These are phyloP conservation scores for Spialia ferax DNA, from an alignment of 2,888 invertebrate genomes.

Conservation along the genomic window DNA sequence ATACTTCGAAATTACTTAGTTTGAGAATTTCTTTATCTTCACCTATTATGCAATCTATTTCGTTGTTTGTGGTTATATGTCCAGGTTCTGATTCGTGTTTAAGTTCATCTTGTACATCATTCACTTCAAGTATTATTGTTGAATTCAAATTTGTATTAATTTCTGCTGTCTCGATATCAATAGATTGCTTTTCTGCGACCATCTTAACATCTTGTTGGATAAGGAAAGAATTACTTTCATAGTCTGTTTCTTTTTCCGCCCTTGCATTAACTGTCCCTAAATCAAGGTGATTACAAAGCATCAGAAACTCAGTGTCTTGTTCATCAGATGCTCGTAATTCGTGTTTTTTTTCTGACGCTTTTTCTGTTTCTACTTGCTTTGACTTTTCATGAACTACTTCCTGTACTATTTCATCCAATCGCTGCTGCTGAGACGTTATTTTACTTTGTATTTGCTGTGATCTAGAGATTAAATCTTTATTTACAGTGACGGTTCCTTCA, in stretches of 20 bases:
- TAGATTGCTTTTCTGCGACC: no score
- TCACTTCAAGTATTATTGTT: background rate
- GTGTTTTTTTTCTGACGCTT: background rate
- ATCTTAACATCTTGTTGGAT: no score
- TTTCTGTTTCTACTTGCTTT: background rate
- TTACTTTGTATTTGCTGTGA: background rate
- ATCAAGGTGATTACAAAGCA: background rate
- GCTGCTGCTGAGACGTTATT: background rate
- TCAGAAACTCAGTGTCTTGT: background rate
- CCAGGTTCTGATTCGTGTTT: background rate
- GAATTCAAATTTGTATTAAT: background rate
- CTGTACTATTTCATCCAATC: background rate
- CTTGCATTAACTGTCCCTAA: background rate
- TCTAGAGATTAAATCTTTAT: background rate
- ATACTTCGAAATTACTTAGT: background rate
- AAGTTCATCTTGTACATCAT: background rate
- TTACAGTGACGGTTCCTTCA: background rate
- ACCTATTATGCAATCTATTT: background rate
- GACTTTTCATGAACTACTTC: background rate
- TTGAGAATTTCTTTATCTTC: background rate
- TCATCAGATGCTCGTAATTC: background rate
- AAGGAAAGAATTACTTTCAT: no score
- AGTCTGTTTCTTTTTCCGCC: background rate
- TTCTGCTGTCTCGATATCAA: background rate
- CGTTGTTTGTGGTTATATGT: background rate